Percentiles rank a stretch among this genome's conserved stretches.
Evolutionary conservation across 2,113 vertebrate species (phyloP).

Genomic region (Bufo gargarizans): DNA sequence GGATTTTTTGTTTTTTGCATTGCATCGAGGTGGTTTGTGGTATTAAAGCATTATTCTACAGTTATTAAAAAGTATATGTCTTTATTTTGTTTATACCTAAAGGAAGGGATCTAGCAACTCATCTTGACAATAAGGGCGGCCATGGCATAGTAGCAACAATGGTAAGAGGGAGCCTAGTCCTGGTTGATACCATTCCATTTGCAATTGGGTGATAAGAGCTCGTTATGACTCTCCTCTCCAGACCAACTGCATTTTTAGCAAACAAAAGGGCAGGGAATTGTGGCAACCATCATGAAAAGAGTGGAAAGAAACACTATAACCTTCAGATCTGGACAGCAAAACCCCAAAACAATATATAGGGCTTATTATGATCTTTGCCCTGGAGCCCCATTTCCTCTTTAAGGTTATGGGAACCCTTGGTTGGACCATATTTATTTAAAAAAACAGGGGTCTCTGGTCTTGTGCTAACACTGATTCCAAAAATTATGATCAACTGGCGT

Average conservation of each 20-base stretch:
- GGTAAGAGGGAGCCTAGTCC: no score
- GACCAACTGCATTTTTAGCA: neutral
- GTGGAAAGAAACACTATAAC: no score
- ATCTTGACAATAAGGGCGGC: neutral
- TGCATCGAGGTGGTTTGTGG: neutral
- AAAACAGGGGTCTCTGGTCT: no score
- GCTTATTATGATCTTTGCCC: no score
- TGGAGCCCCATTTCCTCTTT: no score
- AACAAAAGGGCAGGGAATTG: no score
- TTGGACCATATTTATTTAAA: no score
- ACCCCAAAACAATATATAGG: no score
- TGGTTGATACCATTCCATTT: neutral
- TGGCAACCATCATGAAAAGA: no score
- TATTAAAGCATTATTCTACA: neutral
- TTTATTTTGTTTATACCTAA: neutral
- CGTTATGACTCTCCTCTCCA: neutral
- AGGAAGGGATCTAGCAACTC: neutral
- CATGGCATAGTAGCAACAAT: neutral
- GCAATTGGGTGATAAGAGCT: neutral
- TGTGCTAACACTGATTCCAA: neutral
- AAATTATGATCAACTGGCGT: neutral
- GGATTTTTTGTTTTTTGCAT: neutral
- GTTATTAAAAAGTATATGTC: neutral
- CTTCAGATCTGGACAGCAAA: no score
- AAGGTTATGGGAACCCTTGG: no score